Evolutionary conservation across 2,888 invertebrate species (phyloP), one percentile per base, ranked within the genome.

Genomic region (Lycia hirtaria): DNA sequence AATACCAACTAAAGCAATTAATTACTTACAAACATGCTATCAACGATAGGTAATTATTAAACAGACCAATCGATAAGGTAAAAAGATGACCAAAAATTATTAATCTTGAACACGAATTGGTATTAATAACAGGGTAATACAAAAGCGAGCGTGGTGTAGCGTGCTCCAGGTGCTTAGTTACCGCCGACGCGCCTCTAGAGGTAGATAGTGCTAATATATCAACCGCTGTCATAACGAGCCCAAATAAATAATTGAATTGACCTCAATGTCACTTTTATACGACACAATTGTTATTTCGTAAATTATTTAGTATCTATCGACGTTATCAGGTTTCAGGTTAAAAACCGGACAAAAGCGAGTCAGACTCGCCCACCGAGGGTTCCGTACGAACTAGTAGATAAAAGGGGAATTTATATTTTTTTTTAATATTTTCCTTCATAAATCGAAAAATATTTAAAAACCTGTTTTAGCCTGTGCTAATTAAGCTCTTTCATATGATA

Each of bases 181-280:
- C 64, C 57, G 68, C 64, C 57, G 68, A 57, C 71, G 69, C 74
- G 69, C 75, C 80, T 72, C 74, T 65, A 61, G 70, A 67, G 73
- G 61, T 55, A 60, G 57, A 57, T 65, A 68, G 69, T 67, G 62
- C 54, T 78, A 84, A 83, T 81, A 69, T 81, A 84, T 78, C 83
- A 73, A 73, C 70, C 65, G 60, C 67, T 70, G 69, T 72, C 71
- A 80, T 73, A 76, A 71, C 65, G 63, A 59, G 55, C 49, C 62
- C 59, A 72, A 73, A 72, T 60, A 66, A 56, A 60, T 67, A 68
- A 65, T 66, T 62, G 56, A 68, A 72, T 68, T 67, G 66, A 74
- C 72, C 71, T 72, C 59, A 56, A 56, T 68, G 60, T 62, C 64
- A 56, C 54, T 45, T 9, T 24, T 32, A 32, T 48, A 48, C 17